A percentile compares a stretch with the other conserved stretches of the same genome.
These are phyloP conservation scores for Drosophila ercepeae DNA, from an alignment of 1,140 invertebrate genomes.

Conservation along the genomic window DNA sequence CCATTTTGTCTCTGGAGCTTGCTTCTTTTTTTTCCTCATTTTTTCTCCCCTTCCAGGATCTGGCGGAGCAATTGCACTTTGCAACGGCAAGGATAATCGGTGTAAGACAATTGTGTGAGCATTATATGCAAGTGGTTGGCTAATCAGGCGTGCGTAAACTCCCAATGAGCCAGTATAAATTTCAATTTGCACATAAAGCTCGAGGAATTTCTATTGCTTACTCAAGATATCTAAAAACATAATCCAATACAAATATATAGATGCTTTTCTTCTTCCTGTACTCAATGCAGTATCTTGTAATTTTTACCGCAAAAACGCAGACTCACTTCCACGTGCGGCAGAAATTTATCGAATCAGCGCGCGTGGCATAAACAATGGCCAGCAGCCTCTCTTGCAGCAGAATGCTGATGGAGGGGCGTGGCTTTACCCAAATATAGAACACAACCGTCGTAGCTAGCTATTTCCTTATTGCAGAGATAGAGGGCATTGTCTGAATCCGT, in stretches of 20 bases:
- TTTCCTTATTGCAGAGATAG: conserved; percentile 33
- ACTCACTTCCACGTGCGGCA: conserved; percentile 27
- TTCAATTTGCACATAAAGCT: background rate
- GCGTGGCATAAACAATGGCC: conserved; percentile 67
- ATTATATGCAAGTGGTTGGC: conserved; percentile 30
- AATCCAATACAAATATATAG: background rate
- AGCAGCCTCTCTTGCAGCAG: conserved; percentile 9
- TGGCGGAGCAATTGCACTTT: conserved; percentile 14
- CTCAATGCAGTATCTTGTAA: conserved; percentile 11
- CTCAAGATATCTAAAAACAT: background rate
- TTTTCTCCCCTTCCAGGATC: conserved; percentile 4
- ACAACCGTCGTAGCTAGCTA: conserved; percentile 30
- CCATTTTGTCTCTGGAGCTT: conserved; percentile 54
- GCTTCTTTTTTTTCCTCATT: conserved; percentile 3
- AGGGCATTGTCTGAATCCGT: conserved; percentile 41
- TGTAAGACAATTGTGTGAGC: conserved; percentile 16
- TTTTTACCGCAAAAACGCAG: conserved; percentile 35
- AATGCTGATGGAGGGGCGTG: conserved; percentile 42
- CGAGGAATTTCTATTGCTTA: too few relatives aligned
- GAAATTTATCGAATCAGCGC: conserved; percentile 67
- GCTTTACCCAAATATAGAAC: conserved; percentile 56
- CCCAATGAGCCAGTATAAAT: conserved; percentile 1
- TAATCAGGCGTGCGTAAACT: conserved; percentile 23
- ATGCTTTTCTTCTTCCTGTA: background rate
- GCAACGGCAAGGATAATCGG: conserved; percentile 27